A percentile compares a stretch with the other conserved stretches of the same genome.
phyloP scores from a whole-genome alignment of 2,797 vertebrate genomes.

The Gila robusta region DNA sequence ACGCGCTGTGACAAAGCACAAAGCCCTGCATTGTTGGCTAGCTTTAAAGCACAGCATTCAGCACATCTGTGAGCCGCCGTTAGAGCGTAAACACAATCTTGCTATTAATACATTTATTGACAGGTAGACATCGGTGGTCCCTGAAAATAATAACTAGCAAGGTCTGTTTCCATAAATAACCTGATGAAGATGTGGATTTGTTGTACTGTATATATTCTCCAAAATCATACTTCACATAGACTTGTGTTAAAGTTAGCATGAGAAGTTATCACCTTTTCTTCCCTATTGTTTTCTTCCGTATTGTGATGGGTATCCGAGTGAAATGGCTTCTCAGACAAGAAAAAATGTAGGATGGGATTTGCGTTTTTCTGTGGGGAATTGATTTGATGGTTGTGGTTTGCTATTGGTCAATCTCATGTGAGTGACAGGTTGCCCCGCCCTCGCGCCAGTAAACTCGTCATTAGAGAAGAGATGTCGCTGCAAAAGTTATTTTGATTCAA shows the following conservation, averaged over 20 bases:
- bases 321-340: neutral
- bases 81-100: conserved; percentile 8
- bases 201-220: neutral
- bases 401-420: neutral
- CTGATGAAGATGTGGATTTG: neutral
- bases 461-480: neutral
- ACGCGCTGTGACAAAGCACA: conserved; percentile 44
- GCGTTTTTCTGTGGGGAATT: neutral
- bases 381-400: neutral
- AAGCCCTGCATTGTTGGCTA: conserved; percentile 46
- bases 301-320: neutral
- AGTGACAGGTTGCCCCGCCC: neutral
- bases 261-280: neutral
- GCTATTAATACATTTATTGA: neutral
- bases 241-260: neutral
- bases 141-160: neutral
- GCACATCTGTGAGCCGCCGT: conserved; percentile 40
- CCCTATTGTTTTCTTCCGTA: neutral
- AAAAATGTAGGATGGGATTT: neutral
- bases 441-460: neutral
- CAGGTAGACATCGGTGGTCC: neutral
- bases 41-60: conserved; percentile 20
- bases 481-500: neutral
- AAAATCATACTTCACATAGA: neutral
- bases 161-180: neutral